Evolutionary conservation across 2,113 vertebrate genomes (phyloP), one percentile per base, ranked within the genome.

Genomic region (Neoarius graeffei): DNA sequence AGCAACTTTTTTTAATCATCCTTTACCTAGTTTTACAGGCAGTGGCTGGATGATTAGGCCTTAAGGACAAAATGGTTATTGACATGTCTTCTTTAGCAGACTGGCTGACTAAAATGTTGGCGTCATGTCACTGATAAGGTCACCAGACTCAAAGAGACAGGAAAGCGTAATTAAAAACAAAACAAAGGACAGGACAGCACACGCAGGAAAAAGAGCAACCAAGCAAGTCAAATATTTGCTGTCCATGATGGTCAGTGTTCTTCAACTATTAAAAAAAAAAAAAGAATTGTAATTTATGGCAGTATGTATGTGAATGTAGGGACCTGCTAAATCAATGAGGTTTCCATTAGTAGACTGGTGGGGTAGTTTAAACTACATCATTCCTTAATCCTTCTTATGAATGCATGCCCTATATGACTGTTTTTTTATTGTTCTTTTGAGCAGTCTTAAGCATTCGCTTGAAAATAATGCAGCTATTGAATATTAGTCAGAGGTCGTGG

Each of bases 111-210:
- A n/a, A 66, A 62, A 83, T 48, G 30, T 17, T 83, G 35, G 81
- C n/a, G 35, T 66, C 77, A 80, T 57, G 42, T 23, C 35, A 62
- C 6, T 82, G 59, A 82, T 60, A 82, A 82, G 57, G 80, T 82
- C 81, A 66, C 92, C 92, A 92, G 87, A 81, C 88, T 87, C 81
- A 66, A 87, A 90, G 86, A 66, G 69, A 81, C 92, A 90, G 85
- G 89, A 91, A 86, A 5, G 15, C 86, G 89, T 94, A 94, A 94
- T 94, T 94, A 93, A 93, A 94, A 71, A 25, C 25, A 20, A 67
- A 84, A 84, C n/a, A 81, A 81, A 60, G 9, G 79, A 81, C 19
- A 81, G 0, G 27, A 60, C 10, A 23, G 27, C 17, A 60, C 7
- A 81, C 76, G 17, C 23, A 54, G 0, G 11, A 25, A 4, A 42